Base-by-base conservation (phyloP, 2,797 vertebrate species). In the Tokudaia tokunoshimensis region DNA sequence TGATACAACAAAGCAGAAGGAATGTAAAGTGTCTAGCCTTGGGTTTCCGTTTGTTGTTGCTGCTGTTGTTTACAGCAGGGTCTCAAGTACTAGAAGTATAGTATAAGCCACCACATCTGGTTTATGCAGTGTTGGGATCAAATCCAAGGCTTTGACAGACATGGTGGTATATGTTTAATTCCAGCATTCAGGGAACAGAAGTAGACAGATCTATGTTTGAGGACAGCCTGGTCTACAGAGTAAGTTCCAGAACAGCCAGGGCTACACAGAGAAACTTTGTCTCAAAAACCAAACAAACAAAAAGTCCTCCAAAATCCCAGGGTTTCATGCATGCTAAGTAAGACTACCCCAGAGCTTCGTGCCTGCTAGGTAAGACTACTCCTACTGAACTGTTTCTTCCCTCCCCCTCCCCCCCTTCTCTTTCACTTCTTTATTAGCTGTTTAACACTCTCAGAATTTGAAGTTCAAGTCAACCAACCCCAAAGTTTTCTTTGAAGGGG, bases 401-500 rank as follows among this genome's bases (percentile, higher is more conserved):
- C n/a, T n/a, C n/a, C n/a, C n/a, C n/a, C n/a, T n/a, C n/a, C n/a
- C n/a, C n/a, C n/a, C n/a, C n/a, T n/a, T n/a, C n/a, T n/a, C 70
- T 9, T 74, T 19, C 52, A 4, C 13, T 24, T 31, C 50, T 61
- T 76, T 67, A 41, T 80, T 92, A 57, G 8, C 22, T 76, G 82
- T 91, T 95, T 89, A 97, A 87, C 31, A 75, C 52, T 83, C 88
- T 92, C 89, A 92, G 80, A 91, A 92, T 93, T 95, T 37, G 82
- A 92, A 80, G 67, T 85, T 92, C 26, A 89, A 44, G 41, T 75
- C 9, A 34, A 13, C 34, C 63, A 95, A 2, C 72, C 70, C 47
- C 79, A n/a, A n/a, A 75, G 94, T 94, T 95, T 75, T 93, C 85
- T 96, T 96, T 87, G 12, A 59, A 83, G 57, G 26, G 24, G 24